These are phyloP conservation scores for Muscidifurax raptorellus DNA, from an alignment of 1,140 invertebrate species.

Conservation along the genomic window DNA sequence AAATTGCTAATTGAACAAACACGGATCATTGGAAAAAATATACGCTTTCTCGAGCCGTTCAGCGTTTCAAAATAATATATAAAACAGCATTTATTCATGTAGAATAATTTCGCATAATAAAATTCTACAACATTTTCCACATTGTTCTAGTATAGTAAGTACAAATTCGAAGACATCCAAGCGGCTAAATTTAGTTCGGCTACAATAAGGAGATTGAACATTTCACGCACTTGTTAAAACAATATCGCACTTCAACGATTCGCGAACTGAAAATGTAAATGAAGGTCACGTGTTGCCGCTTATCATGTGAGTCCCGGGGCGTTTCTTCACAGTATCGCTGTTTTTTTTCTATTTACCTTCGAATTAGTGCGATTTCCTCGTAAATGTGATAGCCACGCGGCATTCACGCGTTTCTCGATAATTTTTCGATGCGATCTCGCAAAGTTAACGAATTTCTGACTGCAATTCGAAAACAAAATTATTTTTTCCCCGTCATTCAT, in stretches of 20 bases:
- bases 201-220: not conserved
- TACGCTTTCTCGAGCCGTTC: not conserved
- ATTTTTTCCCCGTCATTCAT: not conserved
- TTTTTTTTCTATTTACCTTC: conserved; percentile 12
- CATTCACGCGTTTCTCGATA: not conserved
- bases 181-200: not conserved
- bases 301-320: conserved; percentile 11
- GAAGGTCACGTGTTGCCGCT: conserved; percentile 18
- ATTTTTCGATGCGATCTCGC: not conserved
- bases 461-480: too few relatives aligned
- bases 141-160: not conserved
- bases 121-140: not conserved
- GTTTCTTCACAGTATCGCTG: not conserved
- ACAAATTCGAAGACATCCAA: not conserved
- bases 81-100: not conserved
- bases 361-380: conserved; percentile 17
- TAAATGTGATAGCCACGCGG: too few relatives aligned
- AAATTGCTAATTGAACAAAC: too few relatives aligned
- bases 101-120: not conserved
- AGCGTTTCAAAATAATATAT: not conserved
- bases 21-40: not conserved
- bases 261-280: conserved; percentile 32
- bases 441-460: too few relatives aligned
- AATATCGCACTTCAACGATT: not conserved
- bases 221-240: conserved; percentile 36